These are phyloP conservation scores for Trididemnum clinides DNA, from an alignment of 23 tunicate species.

Conservation along the genomic window DNA sequence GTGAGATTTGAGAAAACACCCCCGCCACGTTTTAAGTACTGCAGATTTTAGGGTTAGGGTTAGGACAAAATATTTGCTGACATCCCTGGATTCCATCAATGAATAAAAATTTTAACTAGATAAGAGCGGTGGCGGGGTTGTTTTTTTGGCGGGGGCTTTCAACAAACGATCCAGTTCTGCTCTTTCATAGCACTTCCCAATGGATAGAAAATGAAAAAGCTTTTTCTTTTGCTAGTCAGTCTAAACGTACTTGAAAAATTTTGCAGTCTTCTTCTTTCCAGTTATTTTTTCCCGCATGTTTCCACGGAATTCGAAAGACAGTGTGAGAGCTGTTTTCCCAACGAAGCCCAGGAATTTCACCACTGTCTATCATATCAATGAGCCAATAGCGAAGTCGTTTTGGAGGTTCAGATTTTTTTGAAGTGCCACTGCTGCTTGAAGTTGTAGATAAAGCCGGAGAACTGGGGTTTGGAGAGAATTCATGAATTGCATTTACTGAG, in stretches of 20 bases:
- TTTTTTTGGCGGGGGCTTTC: too few relatives aligned
- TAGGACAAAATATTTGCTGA: too few relatives aligned
- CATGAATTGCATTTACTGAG: background rate
- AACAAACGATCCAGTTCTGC: background rate
- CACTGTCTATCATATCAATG: slow-evolving; percentile 90
- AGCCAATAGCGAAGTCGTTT: slow-evolving; percentile 87
- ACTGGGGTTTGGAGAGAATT: slow-evolving; percentile 20
- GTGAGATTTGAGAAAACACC: too few relatives aligned
- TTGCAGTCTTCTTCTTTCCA: slow-evolving; percentile 90
- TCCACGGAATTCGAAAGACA: slow-evolving; percentile 94
- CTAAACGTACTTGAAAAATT: slow-evolving; percentile 75
- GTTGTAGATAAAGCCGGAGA: slow-evolving; percentile 47
- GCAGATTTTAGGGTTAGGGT: too few relatives aligned
- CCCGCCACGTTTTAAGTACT: too few relatives aligned
- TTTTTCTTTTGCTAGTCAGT: too few relatives aligned
- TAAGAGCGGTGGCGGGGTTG: too few relatives aligned
- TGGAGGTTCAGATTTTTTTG: slow-evolving; percentile 67
- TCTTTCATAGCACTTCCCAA: background rate
- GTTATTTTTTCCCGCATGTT: slow-evolving; percentile 93
- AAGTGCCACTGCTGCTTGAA: slow-evolving; percentile 19
- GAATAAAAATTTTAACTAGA: too few relatives aligned
- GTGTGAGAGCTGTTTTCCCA: slow-evolving; percentile 78
- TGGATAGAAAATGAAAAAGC: background rate
- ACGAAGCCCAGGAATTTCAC: slow-evolving; percentile 80
- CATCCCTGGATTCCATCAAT: too few relatives aligned